These are phyloP conservation scores for Bradypodion pumilum DNA, from an alignment of 2,797 vertebrate species.

Conservation along the genomic window DNA sequence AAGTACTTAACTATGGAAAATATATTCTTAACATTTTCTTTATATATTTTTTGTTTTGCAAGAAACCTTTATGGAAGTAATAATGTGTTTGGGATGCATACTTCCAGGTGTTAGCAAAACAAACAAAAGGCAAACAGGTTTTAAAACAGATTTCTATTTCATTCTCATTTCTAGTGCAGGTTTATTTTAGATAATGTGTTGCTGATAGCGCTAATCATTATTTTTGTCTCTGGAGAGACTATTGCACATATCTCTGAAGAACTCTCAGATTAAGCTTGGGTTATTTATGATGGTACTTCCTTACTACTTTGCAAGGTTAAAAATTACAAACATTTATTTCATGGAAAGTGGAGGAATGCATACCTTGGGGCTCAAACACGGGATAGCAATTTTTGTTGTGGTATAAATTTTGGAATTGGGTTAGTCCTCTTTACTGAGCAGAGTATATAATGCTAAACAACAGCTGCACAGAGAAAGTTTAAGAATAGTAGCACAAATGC, in stretches of 20 bases:
- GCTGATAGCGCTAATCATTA: conserved; percentile 3
- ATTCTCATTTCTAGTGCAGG: conserved; percentile 1
- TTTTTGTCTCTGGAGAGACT: background rate
- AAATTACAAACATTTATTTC: conserved; percentile 15
- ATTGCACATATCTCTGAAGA: conserved; percentile 1
- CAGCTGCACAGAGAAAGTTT: no score
- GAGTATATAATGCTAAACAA: no score
- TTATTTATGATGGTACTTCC: conserved; percentile 15
- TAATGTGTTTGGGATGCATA: background rate
- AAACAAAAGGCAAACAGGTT: conserved; percentile 25
- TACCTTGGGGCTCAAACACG: background rate
- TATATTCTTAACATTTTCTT: conserved; percentile 3
- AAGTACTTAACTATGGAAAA: conserved; percentile 23
- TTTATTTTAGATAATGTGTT: conserved; percentile 7
- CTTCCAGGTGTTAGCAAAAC: conserved; percentile 28
- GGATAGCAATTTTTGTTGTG: background rate
- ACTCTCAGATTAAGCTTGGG: conserved; percentile 6
- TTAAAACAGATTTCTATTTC: conserved; percentile 5
- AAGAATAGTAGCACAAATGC: no score
- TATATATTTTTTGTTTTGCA: conserved; percentile 10
- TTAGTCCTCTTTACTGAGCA: no score
- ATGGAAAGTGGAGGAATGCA: background rate
- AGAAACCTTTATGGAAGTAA: background rate
- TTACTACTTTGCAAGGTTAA: background rate
- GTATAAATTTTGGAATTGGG: no score